Evolutionary conservation across 1,140 invertebrate species (phyloP).

Genomic region (Zaprionus lachaisei): DNA sequence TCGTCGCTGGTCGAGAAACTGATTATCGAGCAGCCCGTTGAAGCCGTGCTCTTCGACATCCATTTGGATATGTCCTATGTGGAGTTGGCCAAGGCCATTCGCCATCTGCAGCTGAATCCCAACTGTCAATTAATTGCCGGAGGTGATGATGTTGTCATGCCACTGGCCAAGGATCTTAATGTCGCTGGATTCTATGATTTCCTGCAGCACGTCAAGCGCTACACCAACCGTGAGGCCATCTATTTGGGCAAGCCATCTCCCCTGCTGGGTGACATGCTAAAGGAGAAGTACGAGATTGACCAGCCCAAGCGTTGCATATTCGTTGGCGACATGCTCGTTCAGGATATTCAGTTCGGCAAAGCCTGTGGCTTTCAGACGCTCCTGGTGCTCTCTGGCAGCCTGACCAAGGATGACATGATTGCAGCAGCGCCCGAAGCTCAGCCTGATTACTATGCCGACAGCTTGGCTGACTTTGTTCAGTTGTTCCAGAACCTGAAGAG

Average conservation of each 20-base stretch:
- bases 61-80: constrained; percentile 74
- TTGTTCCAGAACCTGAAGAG: constrained; percentile 57
- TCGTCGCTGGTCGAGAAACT: constrained; percentile 57
- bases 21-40: constrained; percentile 62
- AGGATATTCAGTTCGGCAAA: constrained; percentile 86
- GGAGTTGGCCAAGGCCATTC: constrained; percentile 68
- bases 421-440: constrained; percentile 54
- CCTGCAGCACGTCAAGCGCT: constrained; percentile 84
- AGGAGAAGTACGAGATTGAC: constrained; percentile 84
- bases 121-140: constrained; percentile 68
- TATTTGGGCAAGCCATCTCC: constrained; percentile 86
- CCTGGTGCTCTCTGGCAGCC: constrained; percentile 85
- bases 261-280: constrained; percentile 84
- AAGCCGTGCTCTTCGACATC: constrained; percentile 73
- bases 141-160: constrained; percentile 71
- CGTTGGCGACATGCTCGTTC: constrained; percentile 87
- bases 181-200: constrained; percentile 84
- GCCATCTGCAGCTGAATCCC: constrained; percentile 63
- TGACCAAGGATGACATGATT: constrained; percentile 82
- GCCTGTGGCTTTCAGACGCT: constrained; percentile 86
- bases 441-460: constrained; percentile 85
- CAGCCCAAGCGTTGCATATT: constrained; percentile 86
- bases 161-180: constrained; percentile 63
- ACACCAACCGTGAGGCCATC: constrained; percentile 84
- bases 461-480: constrained; percentile 68